A percentile compares a stretch with the other conserved stretches of the same genome.
Conservation (phyloP, 2,113 vertebrate genomes). For the Nothobranchius kuhntae region DNA sequence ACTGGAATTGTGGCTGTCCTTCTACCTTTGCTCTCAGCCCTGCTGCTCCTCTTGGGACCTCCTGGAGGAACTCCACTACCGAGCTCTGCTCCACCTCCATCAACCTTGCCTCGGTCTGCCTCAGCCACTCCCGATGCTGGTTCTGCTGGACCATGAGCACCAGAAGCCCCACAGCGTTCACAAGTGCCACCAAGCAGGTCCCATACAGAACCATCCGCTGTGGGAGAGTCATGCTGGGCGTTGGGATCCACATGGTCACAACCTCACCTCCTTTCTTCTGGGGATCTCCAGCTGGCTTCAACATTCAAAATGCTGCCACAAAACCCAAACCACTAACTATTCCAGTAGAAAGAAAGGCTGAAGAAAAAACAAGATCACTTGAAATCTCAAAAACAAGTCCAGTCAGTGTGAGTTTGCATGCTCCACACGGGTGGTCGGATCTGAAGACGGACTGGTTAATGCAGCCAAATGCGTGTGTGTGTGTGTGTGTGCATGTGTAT, state of each 20-base stretch:
- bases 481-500: constrained; percentile 29
- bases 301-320: constrained; percentile 40
- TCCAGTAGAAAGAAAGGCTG: constrained; percentile 18
- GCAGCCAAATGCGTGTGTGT: constrained; percentile 41
- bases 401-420: constrained; percentile 11
- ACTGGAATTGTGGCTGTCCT: constrained; percentile 57
- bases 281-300: constrained; percentile 38
- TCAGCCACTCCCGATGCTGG: constrained; percentile 76
- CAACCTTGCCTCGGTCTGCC: constrained; percentile 72
- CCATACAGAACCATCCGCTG: constrained; percentile 78
- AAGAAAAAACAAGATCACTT: no score
- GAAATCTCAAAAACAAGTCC: constrained; percentile 13
- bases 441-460: constrained; percentile 52
- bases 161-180: constrained; percentile 85
- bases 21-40: constrained; percentile 15
- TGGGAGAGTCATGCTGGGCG: constrained; percentile 70
- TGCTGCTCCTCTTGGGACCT: constrained; percentile 57
- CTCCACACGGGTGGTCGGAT: constrained; percentile 33
- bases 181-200: constrained; percentile 76
- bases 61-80: constrained; percentile 76
- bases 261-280: constrained; percentile 52
- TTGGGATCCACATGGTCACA: constrained; percentile 71
- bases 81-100: constrained; percentile 75
- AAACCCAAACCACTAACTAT: constrained; percentile 5
- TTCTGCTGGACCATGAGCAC: constrained; percentile 85